Percentiles rank a stretch among this genome's conserved stretches.
phyloP scores from a whole-genome alignment of 1,140 invertebrate genomes.

The Rhyacophila brunnea region DNA sequence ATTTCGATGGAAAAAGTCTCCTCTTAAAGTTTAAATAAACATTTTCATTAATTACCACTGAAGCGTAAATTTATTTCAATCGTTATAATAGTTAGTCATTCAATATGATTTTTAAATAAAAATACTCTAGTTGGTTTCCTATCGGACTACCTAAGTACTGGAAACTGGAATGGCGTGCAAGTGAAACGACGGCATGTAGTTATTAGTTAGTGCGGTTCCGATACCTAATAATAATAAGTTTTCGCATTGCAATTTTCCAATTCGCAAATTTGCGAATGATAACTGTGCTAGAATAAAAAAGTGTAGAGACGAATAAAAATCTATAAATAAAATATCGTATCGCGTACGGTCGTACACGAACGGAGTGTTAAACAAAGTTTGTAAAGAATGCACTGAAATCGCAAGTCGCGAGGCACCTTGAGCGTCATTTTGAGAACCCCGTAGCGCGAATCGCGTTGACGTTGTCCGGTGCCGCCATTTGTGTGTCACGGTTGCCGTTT shows the following conservation, averaged over 20 bases:
- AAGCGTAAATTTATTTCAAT: no score
- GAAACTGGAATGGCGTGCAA: slow-evolving; percentile 16
- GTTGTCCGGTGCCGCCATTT: slow-evolving; percentile 61
- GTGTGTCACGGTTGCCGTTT: slow-evolving; percentile 68
- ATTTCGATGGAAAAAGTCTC: no score
- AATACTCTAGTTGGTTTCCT: slow-evolving; percentile 19
- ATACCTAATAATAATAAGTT: not conserved
- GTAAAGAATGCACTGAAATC: slow-evolving; percentile 50
- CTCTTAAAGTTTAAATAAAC: no score
- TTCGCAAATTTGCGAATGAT: not conserved
- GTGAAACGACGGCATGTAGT: slow-evolving; percentile 20
- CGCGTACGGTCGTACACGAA: no score
- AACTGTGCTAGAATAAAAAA: not conserved
- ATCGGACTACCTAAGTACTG: no score
- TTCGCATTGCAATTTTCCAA: not conserved
- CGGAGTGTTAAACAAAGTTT: slow-evolving; percentile 27
- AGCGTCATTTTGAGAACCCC: slow-evolving; percentile 75
- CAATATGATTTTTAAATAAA: slow-evolving; percentile 7
- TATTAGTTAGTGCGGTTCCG: slow-evolving; percentile 8
- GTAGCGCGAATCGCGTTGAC: slow-evolving; percentile 75
- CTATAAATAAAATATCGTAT: slow-evolving; percentile 21
- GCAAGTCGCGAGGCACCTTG: slow-evolving; percentile 63
- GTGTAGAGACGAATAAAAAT: slow-evolving; percentile 24
- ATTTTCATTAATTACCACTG: no score
- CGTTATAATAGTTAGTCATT: no score